Evolutionary conservation across 2,113 vertebrate species (phyloP).

Genomic region (Vicugna pacos): DNA sequence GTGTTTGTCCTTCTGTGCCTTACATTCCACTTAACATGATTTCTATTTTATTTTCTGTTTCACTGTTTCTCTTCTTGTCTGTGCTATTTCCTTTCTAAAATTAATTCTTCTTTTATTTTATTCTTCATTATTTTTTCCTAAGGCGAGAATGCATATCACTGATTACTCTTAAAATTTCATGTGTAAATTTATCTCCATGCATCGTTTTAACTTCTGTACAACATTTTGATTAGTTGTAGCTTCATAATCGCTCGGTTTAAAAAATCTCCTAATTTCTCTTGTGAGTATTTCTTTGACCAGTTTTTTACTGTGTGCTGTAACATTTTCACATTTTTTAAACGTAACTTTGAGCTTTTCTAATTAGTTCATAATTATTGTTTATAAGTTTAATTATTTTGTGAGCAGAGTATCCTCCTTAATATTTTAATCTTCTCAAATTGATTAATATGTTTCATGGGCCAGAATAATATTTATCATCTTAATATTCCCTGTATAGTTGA

Average conservation of each 20-base stretch:
- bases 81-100: background rate
- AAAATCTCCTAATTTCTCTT: background rate
- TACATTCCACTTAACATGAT: background rate
- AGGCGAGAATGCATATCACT: background rate
- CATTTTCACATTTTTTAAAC: background rate
- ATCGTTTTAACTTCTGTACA: background rate
- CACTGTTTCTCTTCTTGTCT: background rate
- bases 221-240: background rate
- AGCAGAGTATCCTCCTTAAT: background rate
- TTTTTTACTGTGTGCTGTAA: background rate
- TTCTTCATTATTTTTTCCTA: background rate
- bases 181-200: background rate
- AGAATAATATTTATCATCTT: background rate
- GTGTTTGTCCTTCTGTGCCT: background rate
- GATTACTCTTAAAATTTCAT: background rate
- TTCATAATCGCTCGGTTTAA: background rate
- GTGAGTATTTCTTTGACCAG: background rate
- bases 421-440: background rate
- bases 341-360: background rate
- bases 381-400: background rate
- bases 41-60: background rate
- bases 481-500: background rate
- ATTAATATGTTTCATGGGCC: background rate
- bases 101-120: background rate
- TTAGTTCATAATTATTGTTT: background rate